phyloP scores from a whole-genome alignment of 2,797 vertebrate genomes.

The Alca torda region DNA sequence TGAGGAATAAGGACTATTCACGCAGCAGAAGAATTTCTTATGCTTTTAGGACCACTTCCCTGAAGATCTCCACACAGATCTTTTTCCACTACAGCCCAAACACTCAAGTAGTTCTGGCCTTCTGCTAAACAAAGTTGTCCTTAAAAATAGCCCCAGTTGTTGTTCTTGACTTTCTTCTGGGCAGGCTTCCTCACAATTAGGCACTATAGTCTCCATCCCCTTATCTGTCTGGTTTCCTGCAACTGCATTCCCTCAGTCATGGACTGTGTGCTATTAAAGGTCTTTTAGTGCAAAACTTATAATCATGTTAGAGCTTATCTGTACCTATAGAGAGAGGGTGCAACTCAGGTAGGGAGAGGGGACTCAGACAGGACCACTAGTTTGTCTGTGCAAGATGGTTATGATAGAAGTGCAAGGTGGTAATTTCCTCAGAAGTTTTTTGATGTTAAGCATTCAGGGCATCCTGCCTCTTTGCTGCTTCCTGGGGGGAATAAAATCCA shows the following conservation, averaged over 20 bases:
- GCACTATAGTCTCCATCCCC: background rate
- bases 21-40: background rate
- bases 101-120: background rate
- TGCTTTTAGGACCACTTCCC: background rate
- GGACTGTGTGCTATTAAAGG: background rate
- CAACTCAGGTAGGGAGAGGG: background rate
- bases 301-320: background rate
- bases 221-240: background rate
- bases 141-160: background rate
- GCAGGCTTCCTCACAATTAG: background rate
- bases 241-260: background rate
- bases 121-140: background rate
- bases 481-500: background rate
- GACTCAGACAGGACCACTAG: background rate
- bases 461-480: background rate
- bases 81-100: background rate
- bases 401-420: background rate
- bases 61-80: background rate
- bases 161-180: background rate
- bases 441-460: background rate
- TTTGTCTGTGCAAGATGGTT: background rate
- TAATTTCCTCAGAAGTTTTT: background rate
- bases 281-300: background rate
- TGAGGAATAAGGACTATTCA: background rate
- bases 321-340: background rate